Evolutionary conservation across 2,113 vertebrate genomes (phyloP), one percentile per base, ranked within the genome.

Genomic region (Leptodactylus fuscus): DNA sequence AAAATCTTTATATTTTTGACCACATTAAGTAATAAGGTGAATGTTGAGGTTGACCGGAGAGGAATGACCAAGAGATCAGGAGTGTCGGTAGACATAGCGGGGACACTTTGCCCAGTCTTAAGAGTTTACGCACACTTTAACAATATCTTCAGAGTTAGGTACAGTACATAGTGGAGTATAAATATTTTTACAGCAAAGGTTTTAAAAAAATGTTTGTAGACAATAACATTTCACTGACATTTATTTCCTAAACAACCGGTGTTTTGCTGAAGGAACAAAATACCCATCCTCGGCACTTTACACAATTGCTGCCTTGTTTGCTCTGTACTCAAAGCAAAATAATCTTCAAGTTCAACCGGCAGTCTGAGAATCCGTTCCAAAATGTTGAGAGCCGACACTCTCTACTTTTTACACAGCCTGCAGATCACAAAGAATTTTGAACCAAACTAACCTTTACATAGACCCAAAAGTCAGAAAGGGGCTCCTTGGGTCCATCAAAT

Each of bases 221-320:
- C 70, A 38, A 29, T 70, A 76, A 84, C 82, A 65, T 84, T 84
- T 84, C 73, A 48, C 12, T 34, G 73, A 65, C 71, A 84, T 76
- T 76, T 76, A 46, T 51, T 62, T 36, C 29, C 46, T 20, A 51
- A 85, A 78, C 53, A 85, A 67, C 73, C 13, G 38, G 83, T 84
- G 38, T 76, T 77, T 77, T 84, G 15, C 29, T 2, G 22, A 77
- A 53, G 29, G 75, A 55, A 55, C 49, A 55, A 55, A 78, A 55
- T 78, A 78, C 38, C 48, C 75, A 53, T 53, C 49, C 48, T 27
- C 18, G 29, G 27, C 58, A 78, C 74, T 78, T 65, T 36, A 9
- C 22, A 53, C 27, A 78, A 78, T 53, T 67, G 74, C 29, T 10
- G 58, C 34, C 55, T 74, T 60, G 82, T 44, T 46, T 76, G 34